Percentiles rank a stretch among this genome's conserved stretches.
Conservation (phyloP, 2,888 invertebrate species). For the Gibbula magus region DNA sequence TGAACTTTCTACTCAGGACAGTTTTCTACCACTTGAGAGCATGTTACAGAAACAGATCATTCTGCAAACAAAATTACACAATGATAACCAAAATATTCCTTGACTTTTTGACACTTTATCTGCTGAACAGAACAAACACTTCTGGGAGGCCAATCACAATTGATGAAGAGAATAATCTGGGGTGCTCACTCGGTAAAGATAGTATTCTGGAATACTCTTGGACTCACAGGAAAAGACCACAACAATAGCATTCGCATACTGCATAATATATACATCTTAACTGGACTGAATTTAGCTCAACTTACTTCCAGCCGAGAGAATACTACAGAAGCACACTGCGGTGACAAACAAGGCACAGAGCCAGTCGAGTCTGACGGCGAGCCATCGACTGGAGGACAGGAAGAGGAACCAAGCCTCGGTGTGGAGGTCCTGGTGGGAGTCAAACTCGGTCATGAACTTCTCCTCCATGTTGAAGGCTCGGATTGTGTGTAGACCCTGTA, state of each 20-base stretch:
- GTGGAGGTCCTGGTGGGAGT: constrained; percentile 80
- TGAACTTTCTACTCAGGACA: too few relatives aligned
- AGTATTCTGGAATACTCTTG: neutral
- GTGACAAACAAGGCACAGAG: constrained; percentile 91
- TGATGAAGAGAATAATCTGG: neutral
- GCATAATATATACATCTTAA: neutral
- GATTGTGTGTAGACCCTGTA: constrained; percentile 93
- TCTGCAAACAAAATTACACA: too few relatives aligned
- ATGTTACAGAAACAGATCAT: too few relatives aligned
- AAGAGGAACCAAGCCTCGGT: constrained; percentile 95
- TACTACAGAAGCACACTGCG: constrained; percentile 89
- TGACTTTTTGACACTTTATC: too few relatives aligned
- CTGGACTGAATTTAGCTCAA: constrained; percentile 5
- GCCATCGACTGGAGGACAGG: constrained; percentile 91
- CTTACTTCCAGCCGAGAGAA: constrained; percentile 80
- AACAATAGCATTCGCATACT: neutral
- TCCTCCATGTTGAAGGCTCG: constrained; percentile 90
- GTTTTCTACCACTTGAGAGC: neutral
- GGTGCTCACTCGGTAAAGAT: neutral
- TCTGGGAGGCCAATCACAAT: too few relatives aligned
- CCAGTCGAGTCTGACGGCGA: constrained; percentile 94
- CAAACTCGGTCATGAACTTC: constrained; percentile 80
- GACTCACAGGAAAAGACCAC: neutral
- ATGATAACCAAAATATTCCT: too few relatives aligned
- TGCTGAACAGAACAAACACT: too few relatives aligned